Evolutionary conservation across 2,797 vertebrate genomes (phyloP), one percentile per base, ranked within the genome.

Genomic region (Hyperoplus lanceolatus): DNA sequence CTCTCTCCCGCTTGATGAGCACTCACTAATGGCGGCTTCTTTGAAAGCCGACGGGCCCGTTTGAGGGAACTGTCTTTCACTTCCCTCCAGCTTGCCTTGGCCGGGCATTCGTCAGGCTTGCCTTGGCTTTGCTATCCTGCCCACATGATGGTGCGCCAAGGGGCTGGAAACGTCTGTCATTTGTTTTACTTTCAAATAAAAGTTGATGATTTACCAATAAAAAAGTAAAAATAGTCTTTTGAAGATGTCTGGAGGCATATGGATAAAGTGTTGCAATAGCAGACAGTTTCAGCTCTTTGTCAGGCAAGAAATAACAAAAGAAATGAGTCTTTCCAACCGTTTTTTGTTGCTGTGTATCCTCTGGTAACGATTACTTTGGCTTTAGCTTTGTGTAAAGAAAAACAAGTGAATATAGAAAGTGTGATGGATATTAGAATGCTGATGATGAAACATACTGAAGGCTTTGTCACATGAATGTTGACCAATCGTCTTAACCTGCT

Each of bases 41-140:
- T 95, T 95, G 93, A 95, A 93, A 91, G 90, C 89, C 78, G 87
- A 84, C 73, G 85, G 89, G 86, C 66, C 87, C 64, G 81, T 95
- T 95, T 93, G 93, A 94, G 95, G 87, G 29, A 29, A 91, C 91
- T 86, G 90, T 94, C 93, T 95, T 95, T 94, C 85, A 94, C 94
- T 91, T 93, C 92, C 90, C 93, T 95, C 95, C 94, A 96, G 94
- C 94, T 92, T 82, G 84, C 90, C 92, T 95, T 96, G 95, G 95
- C 95, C 58, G 77, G 87, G 89, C 92, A 93, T 95, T 94, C 89
- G 74, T 95, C 91, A 78, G 91, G 88, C 92, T 87, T 29, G 29
- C 87, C 83, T 84, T 79, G 88, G 87, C 95, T 96, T 96, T 96
- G 93, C 94, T 93, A 86, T 91, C 80, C 89, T 94, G 95, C 95